Percentiles rank a stretch among this genome's conserved stretches.
Conservation (phyloP, 2,113 vertebrate species). For the Scomber scombrus region DNA sequence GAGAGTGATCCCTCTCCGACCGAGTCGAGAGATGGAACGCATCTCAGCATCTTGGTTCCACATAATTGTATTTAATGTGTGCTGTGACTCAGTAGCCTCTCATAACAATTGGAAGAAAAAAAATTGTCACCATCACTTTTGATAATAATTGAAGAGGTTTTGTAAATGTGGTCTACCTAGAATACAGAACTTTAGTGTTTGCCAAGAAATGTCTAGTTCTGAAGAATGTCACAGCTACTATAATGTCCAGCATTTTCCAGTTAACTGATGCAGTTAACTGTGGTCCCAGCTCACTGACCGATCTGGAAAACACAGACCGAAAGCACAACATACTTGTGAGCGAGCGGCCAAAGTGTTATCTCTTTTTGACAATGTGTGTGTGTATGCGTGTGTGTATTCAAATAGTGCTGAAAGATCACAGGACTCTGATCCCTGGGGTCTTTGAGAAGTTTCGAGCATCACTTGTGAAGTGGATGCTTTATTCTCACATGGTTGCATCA, state of each 20-base stretch:
- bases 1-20: conserved; percentile 52
- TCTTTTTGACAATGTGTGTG: conserved; percentile 72
- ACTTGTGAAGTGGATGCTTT: conserved; percentile 51
- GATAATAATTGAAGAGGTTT: conserved; percentile 39
- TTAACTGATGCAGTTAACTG: background rate
- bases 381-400: conserved; percentile 27
- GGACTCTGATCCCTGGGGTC: conserved; percentile 49
- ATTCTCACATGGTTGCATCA: conserved; percentile 61
- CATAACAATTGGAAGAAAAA: conserved; percentile 31
- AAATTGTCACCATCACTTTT: conserved; percentile 39
- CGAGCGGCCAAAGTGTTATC: conserved; percentile 62
- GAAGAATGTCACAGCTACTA: conserved; percentile 20
- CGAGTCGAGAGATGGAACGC: conserved; percentile 21
- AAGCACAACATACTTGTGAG: conserved; percentile 53
- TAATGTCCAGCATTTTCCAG: conserved; percentile 22
- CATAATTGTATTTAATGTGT: conserved; percentile 58
- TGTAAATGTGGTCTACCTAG: conserved; percentile 3
- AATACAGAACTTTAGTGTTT: background rate
- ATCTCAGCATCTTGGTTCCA: conserved; percentile 31
- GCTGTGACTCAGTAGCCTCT: conserved; percentile 59
- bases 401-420: conserved; percentile 68
- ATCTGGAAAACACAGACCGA: conserved; percentile 40
- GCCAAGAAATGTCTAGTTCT: background rate
- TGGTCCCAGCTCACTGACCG: conserved; percentile 2
- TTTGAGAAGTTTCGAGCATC: conserved; percentile 53